These are phyloP conservation scores for Paramormyrops hopkinsi DNA, from an alignment of 2,797 vertebrate genomes.

Conservation along the genomic window DNA sequence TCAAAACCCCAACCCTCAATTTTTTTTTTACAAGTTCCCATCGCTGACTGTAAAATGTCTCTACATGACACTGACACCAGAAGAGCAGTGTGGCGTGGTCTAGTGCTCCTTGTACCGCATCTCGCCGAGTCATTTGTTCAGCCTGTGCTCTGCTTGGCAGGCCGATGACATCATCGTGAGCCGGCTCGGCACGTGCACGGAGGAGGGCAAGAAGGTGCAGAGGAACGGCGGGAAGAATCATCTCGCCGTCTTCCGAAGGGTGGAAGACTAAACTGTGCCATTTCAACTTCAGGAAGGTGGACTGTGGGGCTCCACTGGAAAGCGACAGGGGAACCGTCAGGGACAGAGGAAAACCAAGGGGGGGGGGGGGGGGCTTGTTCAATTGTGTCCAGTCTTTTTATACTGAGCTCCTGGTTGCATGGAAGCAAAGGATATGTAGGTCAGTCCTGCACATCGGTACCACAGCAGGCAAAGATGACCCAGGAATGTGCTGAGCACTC, in stretches of 20 bases:
- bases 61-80: neutral
- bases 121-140: conserved; percentile 17
- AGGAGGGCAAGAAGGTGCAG: conserved; percentile 87
- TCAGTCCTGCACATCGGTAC: neutral
- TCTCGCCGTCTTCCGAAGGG: conserved; percentile 74
- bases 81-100: neutral
- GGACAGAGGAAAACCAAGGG: neutral
- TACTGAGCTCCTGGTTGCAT: neutral
- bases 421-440: neutral
- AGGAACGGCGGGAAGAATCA: conserved; percentile 80
- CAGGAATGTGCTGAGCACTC: neutral
- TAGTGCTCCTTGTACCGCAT: neutral
- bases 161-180: conserved; percentile 66
- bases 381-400: neutral
- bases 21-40: neutral
- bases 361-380: neutral
- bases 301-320: neutral
- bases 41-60: neutral
- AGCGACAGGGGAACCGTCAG: too few relatives aligned
- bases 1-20: neutral
- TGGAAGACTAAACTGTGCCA: conserved; percentile 48
- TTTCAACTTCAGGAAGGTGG: neutral
- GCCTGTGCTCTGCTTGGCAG: conserved; percentile 45
- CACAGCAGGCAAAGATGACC: neutral
- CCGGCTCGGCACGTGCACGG: conserved; percentile 75